Conservation (phyloP, 1,140 invertebrate species). For the Centruroides vittatus region DNA sequence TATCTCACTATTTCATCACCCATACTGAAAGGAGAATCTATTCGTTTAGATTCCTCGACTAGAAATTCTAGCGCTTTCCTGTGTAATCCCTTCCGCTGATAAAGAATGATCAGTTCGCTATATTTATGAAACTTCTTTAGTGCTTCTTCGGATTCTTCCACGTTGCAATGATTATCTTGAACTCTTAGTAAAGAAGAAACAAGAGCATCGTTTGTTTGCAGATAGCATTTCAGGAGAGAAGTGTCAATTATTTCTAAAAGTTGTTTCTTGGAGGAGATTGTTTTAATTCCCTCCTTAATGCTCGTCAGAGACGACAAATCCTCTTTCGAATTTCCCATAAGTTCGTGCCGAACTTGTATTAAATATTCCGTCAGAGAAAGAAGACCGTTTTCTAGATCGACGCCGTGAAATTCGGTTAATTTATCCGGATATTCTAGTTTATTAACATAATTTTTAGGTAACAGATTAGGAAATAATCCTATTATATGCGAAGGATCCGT, state of each 20-base stretch:
- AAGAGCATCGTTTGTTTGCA: constrained; percentile 82
- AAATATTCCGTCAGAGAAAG: constrained; percentile 79
- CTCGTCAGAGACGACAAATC: constrained; percentile 17
- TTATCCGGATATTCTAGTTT: constrained; percentile 40
- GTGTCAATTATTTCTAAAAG: constrained; percentile 90
- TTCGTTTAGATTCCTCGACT: constrained; percentile 57
- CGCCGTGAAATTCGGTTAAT: constrained; percentile 52
- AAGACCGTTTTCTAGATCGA: constrained; percentile 75
- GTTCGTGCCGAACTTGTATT: constrained; percentile 46
- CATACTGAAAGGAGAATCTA: constrained; percentile 61
- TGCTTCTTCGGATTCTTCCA: constrained; percentile 84
- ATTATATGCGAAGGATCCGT: constrained; percentile 92
- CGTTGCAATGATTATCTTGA: constrained; percentile 73
- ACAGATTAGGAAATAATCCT: constrained; percentile 74
- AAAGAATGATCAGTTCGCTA: constrained; percentile 87
- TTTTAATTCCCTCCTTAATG: constrained; percentile 34
- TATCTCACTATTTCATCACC: constrained; percentile 75
- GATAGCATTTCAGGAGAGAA: constrained; percentile 87
- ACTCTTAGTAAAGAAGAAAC: constrained; percentile 76
- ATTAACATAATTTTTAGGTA: constrained; percentile 48
- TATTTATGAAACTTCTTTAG: constrained; percentile 74
- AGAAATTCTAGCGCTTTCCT: constrained; percentile 79
- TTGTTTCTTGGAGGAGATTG: constrained; percentile 38
- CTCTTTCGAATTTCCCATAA: constrained; percentile 34
- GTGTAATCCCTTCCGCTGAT: constrained; percentile 84